These are phyloP conservation scores for Trididemnum miniatum DNA, from an alignment of 23 tunicate species.

Conservation along the genomic window DNA sequence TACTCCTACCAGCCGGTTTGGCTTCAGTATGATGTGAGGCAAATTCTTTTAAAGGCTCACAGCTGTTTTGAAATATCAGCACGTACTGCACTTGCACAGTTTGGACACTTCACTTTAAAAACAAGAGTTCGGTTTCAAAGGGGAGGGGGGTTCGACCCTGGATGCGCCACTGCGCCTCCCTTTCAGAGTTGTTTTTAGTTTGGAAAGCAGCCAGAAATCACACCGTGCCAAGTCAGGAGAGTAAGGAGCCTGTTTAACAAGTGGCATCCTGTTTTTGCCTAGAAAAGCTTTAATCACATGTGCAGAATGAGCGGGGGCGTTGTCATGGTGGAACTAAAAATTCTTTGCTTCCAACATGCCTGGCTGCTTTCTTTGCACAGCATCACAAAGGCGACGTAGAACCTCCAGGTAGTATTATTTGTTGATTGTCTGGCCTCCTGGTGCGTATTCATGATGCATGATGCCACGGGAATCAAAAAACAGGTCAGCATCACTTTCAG, in stretches of 20 bases:
- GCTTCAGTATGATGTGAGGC: too few relatives aligned
- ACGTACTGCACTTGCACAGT: too few relatives aligned
- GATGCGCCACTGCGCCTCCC: too few relatives aligned
- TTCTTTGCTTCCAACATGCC: constrained; percentile 11
- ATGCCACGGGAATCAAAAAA: constrained; percentile 16
- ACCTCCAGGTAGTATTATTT: constrained; percentile 20
- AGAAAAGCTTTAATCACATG: constrained; percentile 27
- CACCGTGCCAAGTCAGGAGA: constrained; percentile 30
- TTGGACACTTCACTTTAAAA: too few relatives aligned
- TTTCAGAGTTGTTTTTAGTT: constrained; percentile 22
- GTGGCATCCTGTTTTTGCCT: constrained; percentile 26
- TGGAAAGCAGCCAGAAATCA: constrained; percentile 16
- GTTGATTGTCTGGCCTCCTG: constrained; percentile 34
- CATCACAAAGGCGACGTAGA: constrained; percentile 6
- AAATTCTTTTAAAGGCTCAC: too few relatives aligned
- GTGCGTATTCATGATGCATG: constrained; percentile 21
- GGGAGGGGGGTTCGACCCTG: too few relatives aligned
- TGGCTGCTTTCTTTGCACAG: constrained; percentile 34
- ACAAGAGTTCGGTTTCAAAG: too few relatives aligned
- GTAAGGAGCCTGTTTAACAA: constrained; percentile 29
- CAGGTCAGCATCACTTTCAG: constrained; percentile 24
- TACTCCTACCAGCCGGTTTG: too few relatives aligned
- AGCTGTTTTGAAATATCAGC: too few relatives aligned
- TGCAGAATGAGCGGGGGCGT: constrained; percentile 31
- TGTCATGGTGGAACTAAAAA: constrained; percentile 29